Base-by-base conservation (phyloP, 2,113 vertebrate genomes). In the Erinaceus europaeus region DNA sequence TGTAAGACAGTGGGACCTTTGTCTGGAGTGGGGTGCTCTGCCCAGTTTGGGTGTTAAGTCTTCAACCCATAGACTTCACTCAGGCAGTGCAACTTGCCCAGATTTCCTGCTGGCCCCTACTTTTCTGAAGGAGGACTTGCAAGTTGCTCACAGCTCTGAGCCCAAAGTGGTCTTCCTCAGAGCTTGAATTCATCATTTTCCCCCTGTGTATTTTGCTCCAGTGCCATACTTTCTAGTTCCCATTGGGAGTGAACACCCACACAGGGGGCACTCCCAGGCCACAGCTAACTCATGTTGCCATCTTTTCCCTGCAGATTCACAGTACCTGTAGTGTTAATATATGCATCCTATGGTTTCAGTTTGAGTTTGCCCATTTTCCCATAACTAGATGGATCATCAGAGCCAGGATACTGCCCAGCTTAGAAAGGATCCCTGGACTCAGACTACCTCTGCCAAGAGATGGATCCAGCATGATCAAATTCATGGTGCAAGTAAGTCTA, bases 401-500 rank as follows among this genome's bases (percentile, higher is more conserved):
- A 50, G 38, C 21, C 76, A 21, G 42, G 32, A 74, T 14, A 50
- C 27, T 20, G 36, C 25, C 38, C 21, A 86, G 11, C 29, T 4
- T 36, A 85, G 48, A 78, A 91, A 84, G 68, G 69, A 90, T 67
- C 77, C 42, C 14, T 92, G 81, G 64, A 94, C 64, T 64, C 95
- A 93, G 61, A 89, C 82, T 84, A 61, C 42, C 32, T 82, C 74
- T 84, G 48, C 20, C 7, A 90, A 78, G 61, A 93, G 52, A 61
- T 57, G 23, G 67, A 82, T 92, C 65, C 71, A 38, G 27, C 27
- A 1, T 2, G 25, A 42, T 48, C 88, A 93, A 29, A 18, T 95
- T 10, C 65, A 90, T 53, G 81, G 71, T 17, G 14, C 78, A 89
- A 92, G 93, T 83, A 78, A 75, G 53, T 78, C 38, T 2, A 18